These are phyloP conservation scores for Psilopogon haemacephalus DNA, from an alignment of 2,113 vertebrate genomes.

Conservation along the genomic window DNA sequence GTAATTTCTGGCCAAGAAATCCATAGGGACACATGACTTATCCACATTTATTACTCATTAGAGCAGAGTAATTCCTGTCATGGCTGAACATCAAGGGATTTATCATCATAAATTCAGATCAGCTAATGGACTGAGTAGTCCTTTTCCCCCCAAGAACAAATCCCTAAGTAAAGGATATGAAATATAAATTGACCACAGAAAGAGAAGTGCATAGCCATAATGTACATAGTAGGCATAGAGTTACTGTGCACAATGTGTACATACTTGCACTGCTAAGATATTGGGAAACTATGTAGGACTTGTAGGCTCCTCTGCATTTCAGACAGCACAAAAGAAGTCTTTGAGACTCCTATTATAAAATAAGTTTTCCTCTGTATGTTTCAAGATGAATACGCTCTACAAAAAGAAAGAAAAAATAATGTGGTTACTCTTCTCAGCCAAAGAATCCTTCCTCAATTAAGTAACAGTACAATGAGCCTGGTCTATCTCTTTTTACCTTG, in stretches of 20 bases:
- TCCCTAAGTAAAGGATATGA: slow-evolving; percentile 69
- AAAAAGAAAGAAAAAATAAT: not conserved
- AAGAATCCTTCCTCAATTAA: not conserved
- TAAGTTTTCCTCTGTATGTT: not conserved
- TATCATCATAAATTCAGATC: slow-evolving; percentile 81
- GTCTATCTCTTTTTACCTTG: not conserved
- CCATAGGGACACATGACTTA: slow-evolving; percentile 80
- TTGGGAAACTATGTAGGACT: not conserved
- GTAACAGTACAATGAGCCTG: not conserved
- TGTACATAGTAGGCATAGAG: not conserved
- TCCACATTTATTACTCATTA: slow-evolving; percentile 85
- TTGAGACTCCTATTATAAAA: not conserved
- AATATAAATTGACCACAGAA: slow-evolving; percentile 73
- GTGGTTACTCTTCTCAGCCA: not conserved
- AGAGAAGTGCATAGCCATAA: slow-evolving; percentile 9
- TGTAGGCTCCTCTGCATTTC: not conserved
- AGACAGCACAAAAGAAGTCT: not conserved
- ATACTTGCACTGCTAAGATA: not conserved
- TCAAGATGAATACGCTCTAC: not conserved
- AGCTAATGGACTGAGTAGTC: slow-evolving; percentile 78
- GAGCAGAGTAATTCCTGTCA: slow-evolving; percentile 83
- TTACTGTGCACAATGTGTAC: not conserved
- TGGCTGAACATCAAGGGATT: slow-evolving; percentile 80
- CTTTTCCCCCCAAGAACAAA: slow-evolving; percentile 70
- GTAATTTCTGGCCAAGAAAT: slow-evolving; percentile 82